A percentile compares a stretch with the other conserved stretches of the same genome.
phyloP scores from a whole-genome alignment of 1,140 invertebrate genomes.

The Apis dorsata region DNA sequence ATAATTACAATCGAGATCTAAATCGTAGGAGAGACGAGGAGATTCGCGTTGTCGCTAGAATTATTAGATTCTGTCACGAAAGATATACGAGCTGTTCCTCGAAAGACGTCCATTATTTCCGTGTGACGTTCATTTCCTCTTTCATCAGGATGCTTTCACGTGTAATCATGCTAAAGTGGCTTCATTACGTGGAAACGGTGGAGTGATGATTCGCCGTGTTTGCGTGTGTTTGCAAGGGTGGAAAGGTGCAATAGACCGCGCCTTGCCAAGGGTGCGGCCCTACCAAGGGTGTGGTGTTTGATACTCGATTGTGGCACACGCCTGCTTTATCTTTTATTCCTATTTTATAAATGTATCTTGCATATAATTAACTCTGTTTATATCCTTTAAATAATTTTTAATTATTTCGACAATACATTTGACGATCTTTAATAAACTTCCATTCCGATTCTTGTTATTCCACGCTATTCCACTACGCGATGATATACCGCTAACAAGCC shows the following conservation, averaged over 20 bases:
- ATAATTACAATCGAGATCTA: constrained; percentile 11
- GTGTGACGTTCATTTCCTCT: constrained; percentile 30
- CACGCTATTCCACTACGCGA: neutral
- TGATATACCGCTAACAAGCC: neutral
- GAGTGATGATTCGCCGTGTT: constrained; percentile 62
- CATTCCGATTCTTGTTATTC: neutral
- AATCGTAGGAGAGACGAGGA: neutral
- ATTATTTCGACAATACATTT: too few relatives aligned
- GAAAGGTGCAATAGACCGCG: constrained; percentile 65
- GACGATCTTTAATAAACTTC: neutral
- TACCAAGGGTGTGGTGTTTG: too few relatives aligned
- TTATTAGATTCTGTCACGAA: constrained; percentile 32
- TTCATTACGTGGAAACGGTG: constrained; percentile 63
- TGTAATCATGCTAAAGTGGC: constrained; percentile 67
- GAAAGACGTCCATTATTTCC: constrained; percentile 45
- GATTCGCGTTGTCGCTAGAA: neutral
- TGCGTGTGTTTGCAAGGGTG: constrained; percentile 59
- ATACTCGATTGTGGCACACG: too few relatives aligned
- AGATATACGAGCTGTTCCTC: constrained; percentile 49
- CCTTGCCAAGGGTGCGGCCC: constrained; percentile 66
- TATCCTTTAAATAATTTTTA: too few relatives aligned
- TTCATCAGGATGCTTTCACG: constrained; percentile 54
- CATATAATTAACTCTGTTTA: too few relatives aligned
- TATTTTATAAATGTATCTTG: too few relatives aligned
- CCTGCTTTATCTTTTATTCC: too few relatives aligned